Base-by-base conservation (phyloP, 64 coral and sea anemone species). In the Exaiptasia diaphana region DNA sequence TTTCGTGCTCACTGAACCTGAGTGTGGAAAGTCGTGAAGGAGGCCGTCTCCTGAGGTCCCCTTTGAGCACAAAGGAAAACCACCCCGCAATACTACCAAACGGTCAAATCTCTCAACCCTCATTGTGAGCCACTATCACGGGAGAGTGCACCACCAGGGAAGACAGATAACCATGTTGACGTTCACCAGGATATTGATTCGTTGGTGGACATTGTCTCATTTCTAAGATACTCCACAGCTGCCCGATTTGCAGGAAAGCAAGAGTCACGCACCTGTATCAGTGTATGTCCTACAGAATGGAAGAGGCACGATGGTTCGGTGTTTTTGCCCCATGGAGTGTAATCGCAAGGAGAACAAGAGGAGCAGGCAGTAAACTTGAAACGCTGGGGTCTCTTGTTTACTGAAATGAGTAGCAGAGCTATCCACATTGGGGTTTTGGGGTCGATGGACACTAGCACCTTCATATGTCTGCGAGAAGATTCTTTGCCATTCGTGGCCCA, bases 91-190 rank as follows among this genome's bases (percentile, higher is more conserved):
- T 75, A 1, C n/a, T 75, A 15, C 42, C 71, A 2, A 75, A 53
- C 8, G 28, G 17, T 13, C 71, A 69, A 0, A 52, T 49, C 23
- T 75, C 6, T 75, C 71, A 18, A 4, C 3, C 5, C 41, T 75
- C 18, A 11, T 75, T 18, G 34, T 53, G 10, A 0, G 21, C 0
- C 71, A 75, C 34, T 15, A 21, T 7, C 71, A 75, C 20, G 43
- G 29, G n/a, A 75, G 50, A 24, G 58, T 28, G 1, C 32, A 80
- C 53, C 77, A 80, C 13, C 77, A 80, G 64, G 57, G 56, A 1
- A 20, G 54, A 29, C 57, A 46, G 23, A 64, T 80, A 0, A 65
- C 77, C 2, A 21, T 15, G 58, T 34, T 4, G 77, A 54, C 0
- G 36, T 67, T 0, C 56, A 23, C 1, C 34, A 22, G 58, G 77